These are phyloP conservation scores for Archaeoteleia sp. DNA, from an alignment of 2,888 invertebrate species.

Conservation along the genomic window DNA sequence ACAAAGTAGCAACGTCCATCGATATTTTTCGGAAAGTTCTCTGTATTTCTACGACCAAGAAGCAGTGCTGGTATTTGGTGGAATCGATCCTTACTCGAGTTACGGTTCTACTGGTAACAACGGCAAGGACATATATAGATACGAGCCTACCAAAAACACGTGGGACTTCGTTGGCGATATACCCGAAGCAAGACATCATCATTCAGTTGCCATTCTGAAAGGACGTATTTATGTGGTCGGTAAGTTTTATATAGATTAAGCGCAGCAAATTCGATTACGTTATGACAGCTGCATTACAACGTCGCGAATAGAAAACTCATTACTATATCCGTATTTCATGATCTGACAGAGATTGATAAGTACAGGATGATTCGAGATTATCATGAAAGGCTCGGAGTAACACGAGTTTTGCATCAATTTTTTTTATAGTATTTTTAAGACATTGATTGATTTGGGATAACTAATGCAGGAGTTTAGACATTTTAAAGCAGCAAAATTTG, in stretches of 20 bases:
- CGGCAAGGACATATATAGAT: slow-evolving; percentile 80
- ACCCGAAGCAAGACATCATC: slow-evolving; percentile 83
- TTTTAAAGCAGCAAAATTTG: too few relatives aligned
- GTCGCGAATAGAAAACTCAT: slow-evolving; percentile 26
- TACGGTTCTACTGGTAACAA: slow-evolving; percentile 78
- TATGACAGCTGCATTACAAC: slow-evolving; percentile 9
- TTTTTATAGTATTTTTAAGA: slow-evolving; percentile 13
- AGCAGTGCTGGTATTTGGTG: slow-evolving; percentile 82
- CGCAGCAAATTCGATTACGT: slow-evolving; percentile 4
- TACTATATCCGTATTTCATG: slow-evolving; percentile 13
- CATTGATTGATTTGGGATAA: slow-evolving; percentile 12
- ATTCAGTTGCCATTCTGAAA: slow-evolving; percentile 80
- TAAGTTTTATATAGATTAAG: slow-evolving; percentile 57
- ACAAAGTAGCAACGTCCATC: slow-evolving; percentile 64
- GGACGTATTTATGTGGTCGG: slow-evolving; percentile 83
- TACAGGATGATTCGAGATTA: background rate
- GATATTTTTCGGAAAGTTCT: slow-evolving; percentile 76
- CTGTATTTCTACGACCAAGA: slow-evolving; percentile 79
- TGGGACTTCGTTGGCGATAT: slow-evolving; percentile 83
- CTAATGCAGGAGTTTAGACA: too few relatives aligned
- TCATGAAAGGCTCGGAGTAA: slow-evolving; percentile 15
- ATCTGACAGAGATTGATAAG: slow-evolving; percentile 34
- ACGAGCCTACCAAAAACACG: slow-evolving; percentile 78
- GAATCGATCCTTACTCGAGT: slow-evolving; percentile 80
- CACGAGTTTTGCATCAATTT: slow-evolving; percentile 32